Conservation (phyloP, 2,113 vertebrate species). For the Hemiprocne comata region DNA sequence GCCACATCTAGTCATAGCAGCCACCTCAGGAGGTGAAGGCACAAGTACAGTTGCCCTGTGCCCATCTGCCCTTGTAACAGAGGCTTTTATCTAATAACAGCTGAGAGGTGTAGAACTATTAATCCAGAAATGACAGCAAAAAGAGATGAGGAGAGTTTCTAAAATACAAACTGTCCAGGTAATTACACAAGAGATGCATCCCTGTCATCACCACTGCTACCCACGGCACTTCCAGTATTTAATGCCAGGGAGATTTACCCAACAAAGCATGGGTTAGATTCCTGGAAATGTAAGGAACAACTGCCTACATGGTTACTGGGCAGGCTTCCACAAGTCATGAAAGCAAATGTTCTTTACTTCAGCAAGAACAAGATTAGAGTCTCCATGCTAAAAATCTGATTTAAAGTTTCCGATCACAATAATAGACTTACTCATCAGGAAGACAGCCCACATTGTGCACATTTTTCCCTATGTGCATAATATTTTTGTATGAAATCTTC, state of each 20-base stretch:
- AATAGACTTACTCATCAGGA: background rate
- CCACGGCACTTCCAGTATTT: background rate
- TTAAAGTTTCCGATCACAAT: background rate
- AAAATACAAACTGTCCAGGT: background rate
- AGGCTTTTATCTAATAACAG: background rate
- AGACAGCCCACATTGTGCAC: background rate
- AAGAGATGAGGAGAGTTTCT: background rate
- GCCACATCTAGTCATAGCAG: background rate
- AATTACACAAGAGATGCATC: background rate
- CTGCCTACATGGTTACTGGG: background rate
- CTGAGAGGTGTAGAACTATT: background rate
- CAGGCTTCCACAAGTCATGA: background rate
- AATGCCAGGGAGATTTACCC: background rate
- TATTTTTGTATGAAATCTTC: background rate
- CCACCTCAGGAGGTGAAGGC: background rate
- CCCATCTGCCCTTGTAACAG: background rate
- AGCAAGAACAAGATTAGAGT: background rate
- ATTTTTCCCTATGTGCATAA: background rate
- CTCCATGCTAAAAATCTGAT: background rate
- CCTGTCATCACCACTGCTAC: background rate
- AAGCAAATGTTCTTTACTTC: background rate
- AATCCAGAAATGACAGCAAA: background rate
- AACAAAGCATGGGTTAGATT: background rate
- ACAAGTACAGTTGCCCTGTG: background rate
- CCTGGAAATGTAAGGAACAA: background rate